Base-by-base conservation (phyloP, 1,140 invertebrate genomes). In the Agraylea sexmaculata region DNA sequence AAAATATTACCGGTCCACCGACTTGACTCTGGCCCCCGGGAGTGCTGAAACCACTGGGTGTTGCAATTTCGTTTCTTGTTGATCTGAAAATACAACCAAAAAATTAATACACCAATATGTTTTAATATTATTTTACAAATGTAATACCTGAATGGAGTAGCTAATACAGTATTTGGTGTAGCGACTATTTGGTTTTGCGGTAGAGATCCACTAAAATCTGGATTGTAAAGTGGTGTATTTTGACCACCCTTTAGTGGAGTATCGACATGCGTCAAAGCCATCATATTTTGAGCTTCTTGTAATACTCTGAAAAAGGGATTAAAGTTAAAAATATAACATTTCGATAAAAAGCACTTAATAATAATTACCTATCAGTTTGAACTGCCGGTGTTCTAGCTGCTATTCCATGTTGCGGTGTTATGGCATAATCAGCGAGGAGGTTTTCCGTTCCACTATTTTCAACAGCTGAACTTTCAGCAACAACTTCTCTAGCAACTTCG, bases 231-330 rank as follows among this genome's bases (percentile, higher is more conserved):
- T 0, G 90, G 87, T 1, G 93, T 96, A 58, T 99, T 99, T 3
- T 91, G 52, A 0, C 94, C 95, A 29, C 95, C 86, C 63, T 97
- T 97, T 1, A 99, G 62, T 8, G 95, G 95, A 0, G 95, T 99
- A 53, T 99, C 94, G 1, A 94, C 91, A 58, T 98, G 91, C 0
- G 87, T 90, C 4, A 99, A 60, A 3, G 94, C 94, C 85, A 99
- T 95, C 40, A 99, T 85, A 61, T 98, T 97, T 60, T 98, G 92
- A 0, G 94, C 93, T 67, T 98, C 94, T 75, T 94, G 78, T 45
- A 90, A 68, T 40, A 83, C 77, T 42, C 75, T 68, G 50, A 25
- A 45, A 48, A 6, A 31, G 25, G 30, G 20, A 40, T 41, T 32
- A 6, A 43, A 20, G 22, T 20, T 37, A 10, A 17, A 35, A 35